A percentile compares a stretch with the other conserved stretches of the same genome.
Evolutionary conservation across 2,113 vertebrate genomes (phyloP).

Genomic region (Pelecanoides urinatrix): DNA sequence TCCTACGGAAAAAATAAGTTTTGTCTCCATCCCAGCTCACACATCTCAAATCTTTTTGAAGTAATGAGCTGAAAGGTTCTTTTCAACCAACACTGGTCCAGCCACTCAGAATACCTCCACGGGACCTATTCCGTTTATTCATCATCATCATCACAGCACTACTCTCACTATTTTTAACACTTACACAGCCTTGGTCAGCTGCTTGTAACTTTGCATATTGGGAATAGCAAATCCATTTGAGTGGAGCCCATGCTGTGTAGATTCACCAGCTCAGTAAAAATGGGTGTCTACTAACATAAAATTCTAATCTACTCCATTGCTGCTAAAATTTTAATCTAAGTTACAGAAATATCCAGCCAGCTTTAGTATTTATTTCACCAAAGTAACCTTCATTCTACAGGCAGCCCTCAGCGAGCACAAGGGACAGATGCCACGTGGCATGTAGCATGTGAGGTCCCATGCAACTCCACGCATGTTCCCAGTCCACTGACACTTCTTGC

Average conservation of each 20-base stretch:
- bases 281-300: neutral
- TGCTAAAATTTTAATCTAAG: neutral
- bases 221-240: neutral
- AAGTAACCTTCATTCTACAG: neutral
- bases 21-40: neutral
- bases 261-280: neutral
- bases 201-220: neutral
- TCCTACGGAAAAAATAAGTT: neutral
- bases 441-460: neutral
- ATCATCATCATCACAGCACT: neutral
- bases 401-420: accelerated
- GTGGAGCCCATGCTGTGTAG: accelerated
- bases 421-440: neutral
- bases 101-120: neutral
- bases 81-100: neutral
- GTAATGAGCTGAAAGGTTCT: neutral
- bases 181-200: neutral
- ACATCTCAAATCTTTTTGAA: neutral
- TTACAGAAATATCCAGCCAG: neutral
- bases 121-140: neutral
- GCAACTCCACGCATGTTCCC: neutral
- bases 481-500: neutral
- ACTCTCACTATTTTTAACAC: neutral
- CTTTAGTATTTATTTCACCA: neutral
- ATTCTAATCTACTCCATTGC: neutral